These are phyloP conservation scores for Periophthalmus modestus DNA, from an alignment of 2,113 vertebrate genomes.

Conservation along the genomic window DNA sequence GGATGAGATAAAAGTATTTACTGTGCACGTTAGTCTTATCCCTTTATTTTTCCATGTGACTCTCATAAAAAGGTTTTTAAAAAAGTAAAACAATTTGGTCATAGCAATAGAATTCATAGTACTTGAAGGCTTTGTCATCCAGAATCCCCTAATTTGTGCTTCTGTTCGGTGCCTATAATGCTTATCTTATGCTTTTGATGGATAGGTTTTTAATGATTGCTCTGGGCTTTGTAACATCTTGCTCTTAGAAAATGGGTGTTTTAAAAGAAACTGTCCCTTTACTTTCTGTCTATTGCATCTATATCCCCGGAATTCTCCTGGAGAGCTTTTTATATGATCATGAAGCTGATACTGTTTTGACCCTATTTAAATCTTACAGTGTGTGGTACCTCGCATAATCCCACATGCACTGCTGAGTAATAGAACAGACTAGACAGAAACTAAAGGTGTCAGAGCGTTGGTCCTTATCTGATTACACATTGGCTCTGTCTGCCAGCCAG, in stretches of 20 bases:
- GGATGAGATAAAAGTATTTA: too few relatives aligned
- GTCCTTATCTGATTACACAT: constrained; percentile 20
- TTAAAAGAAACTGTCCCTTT: background rate
- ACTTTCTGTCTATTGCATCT: background rate
- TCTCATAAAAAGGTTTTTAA: too few relatives aligned
- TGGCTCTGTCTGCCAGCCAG: constrained; percentile 36
- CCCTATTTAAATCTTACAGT: constrained; percentile 15
- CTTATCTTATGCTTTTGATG: background rate
- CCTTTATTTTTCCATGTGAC: too few relatives aligned
- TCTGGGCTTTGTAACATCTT: background rate
- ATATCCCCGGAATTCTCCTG: constrained; percentile 1
- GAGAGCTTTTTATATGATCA: constrained; percentile 15
- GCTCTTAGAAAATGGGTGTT: background rate
- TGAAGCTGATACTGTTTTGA: constrained; percentile 30
- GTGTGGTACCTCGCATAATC: background rate
- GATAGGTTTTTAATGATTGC: background rate
- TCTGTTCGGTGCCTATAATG: background rate
- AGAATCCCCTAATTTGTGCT: background rate
- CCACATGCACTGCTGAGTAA: constrained; percentile 14
- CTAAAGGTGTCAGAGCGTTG: constrained; percentile 24
- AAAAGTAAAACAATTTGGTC: too few relatives aligned
- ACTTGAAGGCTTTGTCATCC: background rate
- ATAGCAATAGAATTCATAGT: background rate
- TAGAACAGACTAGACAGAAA: constrained; percentile 1
- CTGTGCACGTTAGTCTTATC: too few relatives aligned